These are phyloP conservation scores for Brevimyrus niger DNA, from an alignment of 2,113 vertebrate species.

Conservation along the genomic window DNA sequence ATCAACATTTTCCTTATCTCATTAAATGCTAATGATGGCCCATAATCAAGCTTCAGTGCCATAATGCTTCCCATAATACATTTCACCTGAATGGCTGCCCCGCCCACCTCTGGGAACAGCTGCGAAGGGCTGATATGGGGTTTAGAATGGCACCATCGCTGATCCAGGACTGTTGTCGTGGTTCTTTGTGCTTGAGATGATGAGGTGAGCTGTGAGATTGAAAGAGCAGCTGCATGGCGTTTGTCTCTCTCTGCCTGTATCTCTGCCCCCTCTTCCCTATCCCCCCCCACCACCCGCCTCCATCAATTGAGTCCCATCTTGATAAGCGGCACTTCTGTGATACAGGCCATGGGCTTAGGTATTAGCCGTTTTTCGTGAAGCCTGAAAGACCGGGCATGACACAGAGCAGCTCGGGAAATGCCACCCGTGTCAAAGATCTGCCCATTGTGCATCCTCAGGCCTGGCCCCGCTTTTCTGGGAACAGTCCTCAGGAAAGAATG, in stretches of 20 bases:
- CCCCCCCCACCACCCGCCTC: too few relatives aligned
- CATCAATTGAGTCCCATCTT: not conserved
- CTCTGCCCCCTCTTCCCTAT: not conserved
- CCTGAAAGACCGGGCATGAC: not conserved
- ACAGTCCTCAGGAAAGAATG: not conserved
- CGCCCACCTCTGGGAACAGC: not conserved
- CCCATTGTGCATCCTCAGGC: not conserved
- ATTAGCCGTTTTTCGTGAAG: not conserved
- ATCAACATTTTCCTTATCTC: not conserved
- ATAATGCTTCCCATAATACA: slow-evolving; percentile 8
- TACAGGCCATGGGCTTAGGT: not conserved
- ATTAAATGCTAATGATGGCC: not conserved
- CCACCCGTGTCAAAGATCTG: not conserved
- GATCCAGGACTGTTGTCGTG: not conserved
- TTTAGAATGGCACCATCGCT: not conserved
- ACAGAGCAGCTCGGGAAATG: not conserved
- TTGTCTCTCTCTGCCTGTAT: not conserved
- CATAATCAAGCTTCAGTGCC: slow-evolving; percentile 6
- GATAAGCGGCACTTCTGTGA: not conserved
- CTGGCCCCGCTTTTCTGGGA: not conserved
- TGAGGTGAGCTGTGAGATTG: not conserved
- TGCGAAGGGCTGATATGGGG: not conserved
- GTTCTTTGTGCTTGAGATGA: not conserved
- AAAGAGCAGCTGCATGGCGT: not conserved
- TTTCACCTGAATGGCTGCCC: not conserved